These are phyloP conservation scores for Mormyrus proboscirostris DNA, from an alignment of 2,797 vertebrate genomes.

Conservation along the genomic window DNA sequence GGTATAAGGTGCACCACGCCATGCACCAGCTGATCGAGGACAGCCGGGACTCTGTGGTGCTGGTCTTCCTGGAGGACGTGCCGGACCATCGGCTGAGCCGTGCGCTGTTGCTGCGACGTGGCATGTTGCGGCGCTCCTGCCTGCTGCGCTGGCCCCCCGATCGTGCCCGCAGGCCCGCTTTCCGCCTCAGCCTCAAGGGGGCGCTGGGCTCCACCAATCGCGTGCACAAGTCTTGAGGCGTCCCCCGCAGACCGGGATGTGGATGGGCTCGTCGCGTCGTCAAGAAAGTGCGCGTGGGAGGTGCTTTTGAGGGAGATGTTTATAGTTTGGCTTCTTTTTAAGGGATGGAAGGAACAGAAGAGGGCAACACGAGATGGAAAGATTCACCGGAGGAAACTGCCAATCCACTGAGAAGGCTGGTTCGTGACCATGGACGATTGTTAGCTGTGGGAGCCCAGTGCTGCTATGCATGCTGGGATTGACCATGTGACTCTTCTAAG, in stretches of 20 bases:
- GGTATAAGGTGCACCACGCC: constrained; percentile 84
- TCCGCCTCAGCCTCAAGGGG: constrained; percentile 75
- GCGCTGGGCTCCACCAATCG: constrained; percentile 77
- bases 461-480: background rate
- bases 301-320: background rate
- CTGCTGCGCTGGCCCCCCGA: constrained; percentile 83
- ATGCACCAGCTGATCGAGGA: constrained; percentile 83
- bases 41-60: constrained; percentile 81
- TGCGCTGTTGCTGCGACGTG: constrained; percentile 76
- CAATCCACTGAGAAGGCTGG: background rate
- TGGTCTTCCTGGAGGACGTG: constrained; percentile 85
- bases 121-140: constrained; percentile 80
- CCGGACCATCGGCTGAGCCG: constrained; percentile 79
- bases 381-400: background rate
- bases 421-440: background rate
- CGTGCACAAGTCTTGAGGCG: constrained; percentile 32
- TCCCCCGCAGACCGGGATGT: background rate
- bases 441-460: background rate
- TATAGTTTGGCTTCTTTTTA: background rate
- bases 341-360: background rate
- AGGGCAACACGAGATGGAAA: background rate
- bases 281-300: background rate
- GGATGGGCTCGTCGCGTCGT: background rate
- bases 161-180: constrained; percentile 71
- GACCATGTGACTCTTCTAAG: background rate